These are phyloP conservation scores for Esox masquinongy DNA, from an alignment of 2,797 vertebrate genomes.

Conservation along the genomic window DNA sequence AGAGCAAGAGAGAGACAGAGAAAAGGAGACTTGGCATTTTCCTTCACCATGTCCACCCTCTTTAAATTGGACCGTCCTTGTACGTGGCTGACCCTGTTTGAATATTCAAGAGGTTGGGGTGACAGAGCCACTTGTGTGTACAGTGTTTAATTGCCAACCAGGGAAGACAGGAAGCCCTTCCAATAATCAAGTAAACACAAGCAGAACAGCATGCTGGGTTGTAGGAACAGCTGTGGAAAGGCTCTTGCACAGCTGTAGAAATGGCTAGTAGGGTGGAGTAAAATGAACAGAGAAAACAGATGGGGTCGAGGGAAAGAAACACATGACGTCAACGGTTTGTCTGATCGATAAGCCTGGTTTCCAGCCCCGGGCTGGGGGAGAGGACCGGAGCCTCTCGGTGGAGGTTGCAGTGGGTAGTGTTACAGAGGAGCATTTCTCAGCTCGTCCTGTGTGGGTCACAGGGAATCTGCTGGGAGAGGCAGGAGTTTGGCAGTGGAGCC, in stretches of 20 bases:
- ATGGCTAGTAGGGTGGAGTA: not conserved
- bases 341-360: conserved; percentile 39
- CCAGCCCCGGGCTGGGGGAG: conserved; percentile 35
- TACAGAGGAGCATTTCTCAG: conserved; percentile 52
- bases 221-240: no score
- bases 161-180: not conserved
- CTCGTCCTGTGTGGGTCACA: conserved; percentile 64
- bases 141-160: not conserved
- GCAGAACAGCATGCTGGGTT: not conserved
- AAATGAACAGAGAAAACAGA: not conserved
- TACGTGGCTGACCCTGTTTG: conserved; percentile 3
- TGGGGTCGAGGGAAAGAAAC: conserved; percentile 15
- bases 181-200: conserved; percentile 7
- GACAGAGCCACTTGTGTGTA: not conserved
- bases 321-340: conserved; percentile 27
- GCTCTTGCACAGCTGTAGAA: not conserved
- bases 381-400: conserved; percentile 42
- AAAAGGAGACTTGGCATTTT: conserved; percentile 15
- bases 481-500: conserved; percentile 48
- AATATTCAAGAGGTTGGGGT: conserved; percentile 8
- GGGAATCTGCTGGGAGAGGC: conserved; percentile 43
- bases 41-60: not conserved
- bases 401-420: conserved; percentile 49
- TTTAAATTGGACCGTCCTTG: conserved; percentile 4
- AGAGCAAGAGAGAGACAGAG: not conserved